phyloP scores from a whole-genome alignment of 2,797 vertebrate genomes.

The Pachyuromys duprasi region DNA sequence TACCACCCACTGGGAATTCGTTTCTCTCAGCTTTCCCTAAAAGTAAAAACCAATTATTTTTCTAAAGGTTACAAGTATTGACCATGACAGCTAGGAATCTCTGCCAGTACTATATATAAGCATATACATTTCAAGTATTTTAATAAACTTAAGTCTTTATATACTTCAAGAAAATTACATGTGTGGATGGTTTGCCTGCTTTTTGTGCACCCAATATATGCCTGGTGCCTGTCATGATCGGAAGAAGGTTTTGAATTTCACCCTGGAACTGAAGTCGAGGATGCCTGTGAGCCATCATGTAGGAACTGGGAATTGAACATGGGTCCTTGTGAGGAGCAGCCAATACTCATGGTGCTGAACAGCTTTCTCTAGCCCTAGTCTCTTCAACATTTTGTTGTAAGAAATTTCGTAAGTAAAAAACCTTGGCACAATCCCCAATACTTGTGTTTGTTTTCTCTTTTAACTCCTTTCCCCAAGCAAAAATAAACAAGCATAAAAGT shows the following conservation, averaged over 20 bases:
- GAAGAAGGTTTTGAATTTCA: not conserved
- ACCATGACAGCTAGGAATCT: not conserved
- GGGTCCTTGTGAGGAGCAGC: not conserved
- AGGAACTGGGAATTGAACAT: not conserved
- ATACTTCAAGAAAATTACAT: not conserved
- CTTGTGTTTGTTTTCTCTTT: not conserved
- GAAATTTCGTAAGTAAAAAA: not conserved
- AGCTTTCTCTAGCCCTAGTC: not conserved
- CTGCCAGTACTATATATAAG: not conserved
- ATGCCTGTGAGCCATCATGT: too few relatives aligned
- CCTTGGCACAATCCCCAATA: not conserved
- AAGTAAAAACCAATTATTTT: constrained; percentile 29
- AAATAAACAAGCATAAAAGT: not conserved
- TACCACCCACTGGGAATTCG: not conserved
- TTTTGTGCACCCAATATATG: too few relatives aligned
- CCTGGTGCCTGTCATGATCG: not conserved
- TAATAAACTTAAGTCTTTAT: not conserved
- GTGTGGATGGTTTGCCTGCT: not conserved
- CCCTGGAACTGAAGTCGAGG: not conserved
- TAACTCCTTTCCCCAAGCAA: not conserved
- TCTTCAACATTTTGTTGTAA: not conserved
- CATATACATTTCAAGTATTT: not conserved
- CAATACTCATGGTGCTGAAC: not conserved
- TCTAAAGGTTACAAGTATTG: not conserved
- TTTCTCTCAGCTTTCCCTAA: not conserved